Conservation (phyloP, 2,888 invertebrate species). For the Nysson spinosus region DNA sequence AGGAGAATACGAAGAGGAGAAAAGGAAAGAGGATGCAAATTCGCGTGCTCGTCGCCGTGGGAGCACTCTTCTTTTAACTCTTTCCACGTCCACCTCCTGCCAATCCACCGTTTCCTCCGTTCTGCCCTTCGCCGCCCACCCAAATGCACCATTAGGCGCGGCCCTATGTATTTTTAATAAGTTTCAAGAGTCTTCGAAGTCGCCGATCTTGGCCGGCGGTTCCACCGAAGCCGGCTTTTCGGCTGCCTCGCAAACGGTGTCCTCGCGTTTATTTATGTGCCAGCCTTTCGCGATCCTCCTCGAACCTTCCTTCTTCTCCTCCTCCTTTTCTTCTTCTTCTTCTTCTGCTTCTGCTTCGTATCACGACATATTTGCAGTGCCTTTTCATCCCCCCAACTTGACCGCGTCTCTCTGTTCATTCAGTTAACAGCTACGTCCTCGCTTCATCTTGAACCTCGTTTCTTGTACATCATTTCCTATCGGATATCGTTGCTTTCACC, state of each 20-base stretch:
- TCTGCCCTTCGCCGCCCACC: constrained; percentile 52
- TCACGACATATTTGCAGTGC: constrained; percentile 37
- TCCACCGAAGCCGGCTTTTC: constrained; percentile 67
- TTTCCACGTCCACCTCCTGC: constrained; percentile 47
- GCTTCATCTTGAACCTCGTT: constrained; percentile 25
- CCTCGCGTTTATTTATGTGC: constrained; percentile 73
- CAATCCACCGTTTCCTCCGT: constrained; percentile 42
- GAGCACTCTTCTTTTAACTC: constrained; percentile 26
- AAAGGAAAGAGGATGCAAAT: constrained; percentile 53
- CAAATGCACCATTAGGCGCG: constrained; percentile 67
- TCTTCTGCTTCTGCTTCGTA: constrained; percentile 21
- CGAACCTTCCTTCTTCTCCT: constrained; percentile 23
- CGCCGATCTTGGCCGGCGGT: constrained; percentile 61
- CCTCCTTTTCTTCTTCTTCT: constrained; percentile 26
- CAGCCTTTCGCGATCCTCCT: constrained; percentile 60
- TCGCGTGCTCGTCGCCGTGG: constrained; percentile 51
- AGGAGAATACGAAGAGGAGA: background rate
- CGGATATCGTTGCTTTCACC: constrained; percentile 10
- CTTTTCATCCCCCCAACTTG: constrained; percentile 49
- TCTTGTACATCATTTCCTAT: constrained; percentile 17
- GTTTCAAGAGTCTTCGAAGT: constrained; percentile 67
- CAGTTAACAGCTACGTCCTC: constrained; percentile 14
- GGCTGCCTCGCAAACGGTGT: constrained; percentile 68
- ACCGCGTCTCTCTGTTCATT: constrained; percentile 5
- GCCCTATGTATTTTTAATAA: constrained; percentile 74